Conservation (phyloP, 2,113 vertebrate species). For the Bos taurus region ARS-UCD2.0 NC_037335.1:56915501-56916000, state of each 20-base stretch:
- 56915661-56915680: slow-evolving; percentile 43
- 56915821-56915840: slow-evolving; percentile 61
- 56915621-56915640: slow-evolving; percentile 55
- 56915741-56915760: slow-evolving; percentile 25
- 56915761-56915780: slow-evolving; percentile 33
- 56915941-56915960: background rate
- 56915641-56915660: slow-evolving; percentile 23
- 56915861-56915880: slow-evolving; percentile 57
- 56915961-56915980: background rate
- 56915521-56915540: slow-evolving; percentile 51
- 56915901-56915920: background rate
- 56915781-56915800: slow-evolving; percentile 57
- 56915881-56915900: slow-evolving; percentile 62
- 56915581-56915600: slow-evolving; percentile 6
- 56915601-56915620: slow-evolving; percentile 52
- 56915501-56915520: slow-evolving; percentile 58
- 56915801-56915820: slow-evolving; percentile 60
- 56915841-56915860: slow-evolving; percentile 66
- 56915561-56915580: slow-evolving; percentile 41
- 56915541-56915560: slow-evolving; percentile 18
- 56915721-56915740: slow-evolving; percentile 47
- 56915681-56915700: background rate
- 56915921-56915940: background rate
- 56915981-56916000: background rate
- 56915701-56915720: background rate